Evolutionary conservation across 2,888 invertebrate genomes (phyloP).

Genomic region (Apamea anceps): DNA sequence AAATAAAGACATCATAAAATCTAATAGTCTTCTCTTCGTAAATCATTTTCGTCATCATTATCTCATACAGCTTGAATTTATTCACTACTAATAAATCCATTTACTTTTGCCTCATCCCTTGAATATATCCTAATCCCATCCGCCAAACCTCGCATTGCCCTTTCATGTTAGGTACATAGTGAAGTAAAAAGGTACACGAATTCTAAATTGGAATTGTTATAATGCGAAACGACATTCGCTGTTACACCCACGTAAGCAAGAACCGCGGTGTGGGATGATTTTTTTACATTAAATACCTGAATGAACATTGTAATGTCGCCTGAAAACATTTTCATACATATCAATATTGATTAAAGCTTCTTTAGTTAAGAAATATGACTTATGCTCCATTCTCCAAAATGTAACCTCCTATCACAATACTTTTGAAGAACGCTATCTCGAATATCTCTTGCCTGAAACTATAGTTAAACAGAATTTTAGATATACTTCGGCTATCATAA

Average conservation of each 20-base stretch:
- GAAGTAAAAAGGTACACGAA: slow-evolving; percentile 16
- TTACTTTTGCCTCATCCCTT: slow-evolving; percentile 2
- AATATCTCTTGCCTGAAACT: neutral
- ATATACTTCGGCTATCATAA: neutral
- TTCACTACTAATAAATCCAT: neutral
- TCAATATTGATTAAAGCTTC: neutral
- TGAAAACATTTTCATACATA: slow-evolving; percentile 15
- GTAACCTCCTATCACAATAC: neutral
- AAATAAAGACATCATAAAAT: neutral
- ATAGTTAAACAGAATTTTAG: neutral
- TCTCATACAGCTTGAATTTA: neutral
- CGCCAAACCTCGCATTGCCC: slow-evolving; percentile 2
- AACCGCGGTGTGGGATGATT: slow-evolving; percentile 15
- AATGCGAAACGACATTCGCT: slow-evolving; percentile 28
- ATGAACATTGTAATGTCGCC: neutral
- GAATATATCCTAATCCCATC: neutral
- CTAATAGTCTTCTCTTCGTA: neutral
- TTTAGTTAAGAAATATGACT: neutral
- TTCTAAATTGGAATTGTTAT: slow-evolving; percentile 37
- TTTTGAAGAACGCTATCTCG: neutral
- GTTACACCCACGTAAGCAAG: slow-evolving; percentile 25
- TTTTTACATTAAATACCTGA: slow-evolving; percentile 23
- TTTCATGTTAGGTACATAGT: slow-evolving; percentile 19
- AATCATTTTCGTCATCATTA: neutral
- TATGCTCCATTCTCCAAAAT: neutral